Base-by-base conservation (phyloP, 2,888 invertebrate species). In the Epinotia demarniana region DNA sequence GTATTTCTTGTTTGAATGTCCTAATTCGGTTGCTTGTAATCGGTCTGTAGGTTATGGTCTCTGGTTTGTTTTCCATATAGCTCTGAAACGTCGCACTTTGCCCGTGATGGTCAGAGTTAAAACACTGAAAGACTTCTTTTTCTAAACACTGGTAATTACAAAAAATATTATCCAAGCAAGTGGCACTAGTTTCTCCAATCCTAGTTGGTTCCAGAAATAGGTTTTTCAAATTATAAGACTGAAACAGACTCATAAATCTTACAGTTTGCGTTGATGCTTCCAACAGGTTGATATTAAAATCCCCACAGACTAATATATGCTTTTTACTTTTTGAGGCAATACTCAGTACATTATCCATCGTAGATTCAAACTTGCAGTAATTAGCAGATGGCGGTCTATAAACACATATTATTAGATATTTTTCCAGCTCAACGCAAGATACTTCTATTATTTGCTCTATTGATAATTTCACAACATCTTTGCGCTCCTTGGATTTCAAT, bases 331-430 rank as follows among this genome's bases (percentile, higher is more conserved):
- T 57, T 18, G 57, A 57, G 19, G 57, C 19, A 57, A 19, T 57
- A 19, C 19, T 57, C 4, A 57, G 57, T 57, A 19, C 18, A 11
- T 57, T 57, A 19, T 57, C 57, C 57, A 57, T 57, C 19, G 57
- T 19, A 2, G 57, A 18, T 57, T 57, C 57, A 57, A 57, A 57
- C 19, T 18, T 57, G 11, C 18, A 3, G 57, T 57, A 57, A 19
- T 57, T 57, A 19, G 57, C 19, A 19, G 19, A 57, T 19, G 57
- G 57, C 57, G 57, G 57, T 57, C 57, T 57, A 57, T 19, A 57
- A 19, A 57, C 57, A 19, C 57, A 57, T 57, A 57, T 57, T 19
- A 57, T 19, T 2, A 57, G 8, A 11, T 57, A 57, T 11, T 57
- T n/a, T 19, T 57, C 11, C 19, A 57, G 18, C 18, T 57, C 55